These are phyloP conservation scores for Metopolophium dirhodum DNA, from an alignment of 1,140 invertebrate species.

Conservation along the genomic window DNA sequence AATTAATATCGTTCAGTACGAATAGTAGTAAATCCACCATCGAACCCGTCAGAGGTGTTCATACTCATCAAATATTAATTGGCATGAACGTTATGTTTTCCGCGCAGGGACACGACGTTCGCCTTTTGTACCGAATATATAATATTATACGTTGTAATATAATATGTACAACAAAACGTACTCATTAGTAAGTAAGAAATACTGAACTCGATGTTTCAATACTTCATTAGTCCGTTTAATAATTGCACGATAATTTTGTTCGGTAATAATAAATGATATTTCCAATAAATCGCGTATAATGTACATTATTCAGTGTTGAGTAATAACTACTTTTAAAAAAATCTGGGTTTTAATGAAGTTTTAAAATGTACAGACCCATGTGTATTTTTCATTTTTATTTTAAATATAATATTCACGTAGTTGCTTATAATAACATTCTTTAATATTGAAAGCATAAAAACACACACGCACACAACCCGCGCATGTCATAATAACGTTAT, in stretches of 20 bases:
- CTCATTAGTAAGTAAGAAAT: neutral
- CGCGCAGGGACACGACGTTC: neutral
- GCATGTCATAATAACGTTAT: neutral
- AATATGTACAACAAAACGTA: conserved; percentile 8
- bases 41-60: neutral
- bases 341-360: no score
- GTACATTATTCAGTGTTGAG: neutral
- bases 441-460: no score
- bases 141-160: neutral
- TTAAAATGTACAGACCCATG: neutral
- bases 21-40: neutral
- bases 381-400: no score
- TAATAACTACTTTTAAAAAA: neutral
- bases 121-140: neutral
- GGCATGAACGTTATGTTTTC: neutral
- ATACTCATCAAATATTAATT: neutral
- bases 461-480: neutral
- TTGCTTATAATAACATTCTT: no score
- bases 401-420: no score
- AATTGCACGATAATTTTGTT: neutral
- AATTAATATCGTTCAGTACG: neutral
- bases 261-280: neutral
- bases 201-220: neutral
- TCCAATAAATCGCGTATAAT: neutral
- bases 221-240: neutral